Conservation (phyloP, 2,113 vertebrate species). For the Pithys albifrons region DNA sequence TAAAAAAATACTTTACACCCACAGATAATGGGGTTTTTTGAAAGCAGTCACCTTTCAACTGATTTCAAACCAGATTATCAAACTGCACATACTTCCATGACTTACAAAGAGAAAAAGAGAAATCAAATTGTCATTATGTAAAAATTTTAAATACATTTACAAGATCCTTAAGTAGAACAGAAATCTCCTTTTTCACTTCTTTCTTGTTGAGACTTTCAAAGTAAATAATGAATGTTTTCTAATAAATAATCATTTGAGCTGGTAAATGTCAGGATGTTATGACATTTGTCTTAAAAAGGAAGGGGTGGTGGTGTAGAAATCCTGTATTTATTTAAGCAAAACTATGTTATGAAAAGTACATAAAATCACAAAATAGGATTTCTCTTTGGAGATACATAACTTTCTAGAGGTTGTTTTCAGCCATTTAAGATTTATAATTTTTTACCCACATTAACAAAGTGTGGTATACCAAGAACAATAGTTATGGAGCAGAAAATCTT, state of each 20-base stretch:
- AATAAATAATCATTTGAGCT: neutral
- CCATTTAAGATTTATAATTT: neutral
- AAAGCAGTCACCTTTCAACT: neutral
- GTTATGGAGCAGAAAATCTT: neutral
- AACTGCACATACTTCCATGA: rapidly evolving
- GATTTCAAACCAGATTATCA: neutral
- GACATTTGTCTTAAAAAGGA: neutral
- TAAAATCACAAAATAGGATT: neutral
- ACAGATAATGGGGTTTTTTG: neutral
- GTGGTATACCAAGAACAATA: neutral
- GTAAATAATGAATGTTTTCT: neutral
- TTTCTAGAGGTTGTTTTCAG: neutral
- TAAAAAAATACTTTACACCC: neutral
- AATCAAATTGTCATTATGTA: neutral
- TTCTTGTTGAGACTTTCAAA: neutral
- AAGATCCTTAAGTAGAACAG: neutral
- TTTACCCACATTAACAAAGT: neutral
- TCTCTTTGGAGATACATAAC: neutral
- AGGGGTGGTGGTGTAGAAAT: too few relatives aligned
- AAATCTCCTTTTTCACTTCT: neutral
- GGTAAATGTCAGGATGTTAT: neutral
- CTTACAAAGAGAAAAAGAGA: neutral
- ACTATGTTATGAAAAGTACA: neutral
- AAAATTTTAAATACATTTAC: neutral
- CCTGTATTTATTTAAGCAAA: neutral